These are phyloP conservation scores for Corydoras maculifer DNA, from an alignment of 2,113 vertebrate genomes.

Conservation along the genomic window DNA sequence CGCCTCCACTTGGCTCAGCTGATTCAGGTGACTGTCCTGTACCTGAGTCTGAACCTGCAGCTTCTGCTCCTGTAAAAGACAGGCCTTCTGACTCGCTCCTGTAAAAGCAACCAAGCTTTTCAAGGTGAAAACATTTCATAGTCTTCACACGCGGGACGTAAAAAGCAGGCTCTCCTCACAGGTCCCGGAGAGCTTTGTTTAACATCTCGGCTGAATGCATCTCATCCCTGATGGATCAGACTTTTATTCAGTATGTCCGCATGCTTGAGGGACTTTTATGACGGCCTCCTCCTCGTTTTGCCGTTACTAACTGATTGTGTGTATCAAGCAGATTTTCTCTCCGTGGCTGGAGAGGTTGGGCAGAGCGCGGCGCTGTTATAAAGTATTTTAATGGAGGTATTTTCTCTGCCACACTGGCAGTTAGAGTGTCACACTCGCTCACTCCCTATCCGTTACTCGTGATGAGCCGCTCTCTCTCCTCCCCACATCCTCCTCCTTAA, in stretches of 20 bases:
- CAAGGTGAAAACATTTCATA: too few relatives aligned
- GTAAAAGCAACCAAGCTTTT: too few relatives aligned
- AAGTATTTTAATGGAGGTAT: slow-evolving; percentile 75
- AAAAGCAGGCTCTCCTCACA: background rate
- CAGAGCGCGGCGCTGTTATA: slow-evolving; percentile 63
- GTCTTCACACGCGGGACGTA: too few relatives aligned
- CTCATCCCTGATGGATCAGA: slow-evolving; percentile 44
- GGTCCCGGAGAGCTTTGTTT: slow-evolving; percentile 38
- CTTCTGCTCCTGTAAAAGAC: slow-evolving; percentile 78
- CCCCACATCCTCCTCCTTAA: slow-evolving; percentile 57
- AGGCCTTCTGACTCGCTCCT: slow-evolving; percentile 17
- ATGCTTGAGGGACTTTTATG: slow-evolving; percentile 56
- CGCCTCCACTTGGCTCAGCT: slow-evolving; percentile 81
- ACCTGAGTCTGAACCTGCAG: slow-evolving; percentile 71
- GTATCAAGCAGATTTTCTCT: slow-evolving; percentile 60
- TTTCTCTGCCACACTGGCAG: slow-evolving; percentile 61
- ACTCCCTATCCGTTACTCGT: slow-evolving; percentile 71
- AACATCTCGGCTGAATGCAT: slow-evolving; percentile 42
- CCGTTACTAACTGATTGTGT: slow-evolving; percentile 65
- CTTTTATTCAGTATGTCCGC: slow-evolving; percentile 40
- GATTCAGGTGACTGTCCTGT: slow-evolving; percentile 81
- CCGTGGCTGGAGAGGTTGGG: slow-evolving; percentile 60
- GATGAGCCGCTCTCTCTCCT: slow-evolving; percentile 62
- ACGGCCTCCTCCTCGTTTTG: slow-evolving; percentile 37
- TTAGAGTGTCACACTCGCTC: slow-evolving; percentile 69